Evolutionary conservation across 2,113 vertebrate species (phyloP).

Genomic region (Pollachius pollachius): DNA sequence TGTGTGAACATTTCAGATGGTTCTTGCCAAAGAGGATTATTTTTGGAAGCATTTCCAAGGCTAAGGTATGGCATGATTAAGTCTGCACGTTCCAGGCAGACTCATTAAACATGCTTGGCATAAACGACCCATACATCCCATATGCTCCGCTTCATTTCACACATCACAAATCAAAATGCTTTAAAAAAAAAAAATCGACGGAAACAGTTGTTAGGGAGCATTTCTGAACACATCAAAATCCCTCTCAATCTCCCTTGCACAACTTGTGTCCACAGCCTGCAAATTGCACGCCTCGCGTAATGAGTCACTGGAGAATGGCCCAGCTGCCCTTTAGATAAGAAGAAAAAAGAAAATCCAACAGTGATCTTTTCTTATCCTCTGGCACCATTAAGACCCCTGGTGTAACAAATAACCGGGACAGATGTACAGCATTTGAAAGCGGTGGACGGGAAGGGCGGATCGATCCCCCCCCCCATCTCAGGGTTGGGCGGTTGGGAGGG

Average conservation of each 20-base stretch:
- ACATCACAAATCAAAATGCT: conserved; percentile 9
- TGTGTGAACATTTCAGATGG: too few species aligned
- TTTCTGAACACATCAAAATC: conserved; percentile 45
- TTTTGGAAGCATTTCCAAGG: too few species aligned
- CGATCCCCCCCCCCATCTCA: neutral
- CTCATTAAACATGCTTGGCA: too few species aligned
- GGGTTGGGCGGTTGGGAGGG: neutral
- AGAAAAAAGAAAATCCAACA: neutral
- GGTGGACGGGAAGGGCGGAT: neutral
- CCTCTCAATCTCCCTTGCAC: conserved; percentile 38
- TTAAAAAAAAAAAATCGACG: conserved; percentile 31
- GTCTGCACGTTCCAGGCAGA: too few species aligned
- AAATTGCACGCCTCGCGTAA: conserved; percentile 51
- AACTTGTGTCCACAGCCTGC: conserved; percentile 38
- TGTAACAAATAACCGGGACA: conserved; percentile 48
- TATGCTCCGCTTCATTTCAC: conserved; percentile 2
- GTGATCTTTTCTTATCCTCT: conserved; percentile 36
- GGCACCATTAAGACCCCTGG: conserved; percentile 47
- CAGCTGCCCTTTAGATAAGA: conserved; percentile 55
- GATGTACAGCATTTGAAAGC: conserved; percentile 19
- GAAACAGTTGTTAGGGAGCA: conserved; percentile 18
- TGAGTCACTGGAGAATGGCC: conserved; percentile 61
- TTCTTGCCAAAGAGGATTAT: too few species aligned
- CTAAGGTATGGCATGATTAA: too few species aligned
- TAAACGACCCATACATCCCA: neutral